Conservation (phyloP, 2,888 invertebrate genomes). For the Pecten maximus region DNA sequence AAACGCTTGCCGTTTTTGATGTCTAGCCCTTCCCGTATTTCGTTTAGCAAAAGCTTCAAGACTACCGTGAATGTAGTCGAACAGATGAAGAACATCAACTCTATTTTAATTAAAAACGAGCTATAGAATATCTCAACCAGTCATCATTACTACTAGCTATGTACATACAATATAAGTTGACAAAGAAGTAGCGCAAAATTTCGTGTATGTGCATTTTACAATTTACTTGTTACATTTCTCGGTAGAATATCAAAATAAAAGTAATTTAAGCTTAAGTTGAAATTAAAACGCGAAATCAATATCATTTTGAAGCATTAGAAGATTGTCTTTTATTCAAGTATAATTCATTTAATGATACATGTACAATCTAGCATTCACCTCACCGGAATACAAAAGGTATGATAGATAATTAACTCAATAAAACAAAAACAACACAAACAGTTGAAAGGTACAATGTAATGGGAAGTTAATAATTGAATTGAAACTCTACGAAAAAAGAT, state of each 20-base stretch:
- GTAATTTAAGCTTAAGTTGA: background rate
- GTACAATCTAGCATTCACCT: background rate
- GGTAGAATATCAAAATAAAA: background rate
- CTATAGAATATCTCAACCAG: background rate
- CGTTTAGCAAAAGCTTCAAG: background rate
- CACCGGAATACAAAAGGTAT: background rate
- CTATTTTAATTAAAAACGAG: background rate
- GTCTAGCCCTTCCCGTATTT: background rate
- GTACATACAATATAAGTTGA: background rate
- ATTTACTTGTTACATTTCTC: background rate
- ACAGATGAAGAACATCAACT: background rate
- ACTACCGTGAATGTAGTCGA: background rate
- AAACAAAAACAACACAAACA: background rate
- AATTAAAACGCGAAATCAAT: background rate
- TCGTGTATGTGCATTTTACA: background rate
- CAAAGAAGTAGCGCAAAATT: too few relatives aligned
- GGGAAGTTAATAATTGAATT: background rate
- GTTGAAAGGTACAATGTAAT: background rate
- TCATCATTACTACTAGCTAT: background rate
- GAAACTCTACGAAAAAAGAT: background rate
- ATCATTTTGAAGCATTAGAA: background rate
- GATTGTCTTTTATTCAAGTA: background rate
- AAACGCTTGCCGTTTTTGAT: conserved; percentile 5
- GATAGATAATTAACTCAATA: background rate
- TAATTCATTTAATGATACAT: background rate